Evolutionary conservation across 2,113 vertebrate genomes (phyloP), one percentile per base, ranked within the genome.

Genomic region (Carassius carassius): DNA sequence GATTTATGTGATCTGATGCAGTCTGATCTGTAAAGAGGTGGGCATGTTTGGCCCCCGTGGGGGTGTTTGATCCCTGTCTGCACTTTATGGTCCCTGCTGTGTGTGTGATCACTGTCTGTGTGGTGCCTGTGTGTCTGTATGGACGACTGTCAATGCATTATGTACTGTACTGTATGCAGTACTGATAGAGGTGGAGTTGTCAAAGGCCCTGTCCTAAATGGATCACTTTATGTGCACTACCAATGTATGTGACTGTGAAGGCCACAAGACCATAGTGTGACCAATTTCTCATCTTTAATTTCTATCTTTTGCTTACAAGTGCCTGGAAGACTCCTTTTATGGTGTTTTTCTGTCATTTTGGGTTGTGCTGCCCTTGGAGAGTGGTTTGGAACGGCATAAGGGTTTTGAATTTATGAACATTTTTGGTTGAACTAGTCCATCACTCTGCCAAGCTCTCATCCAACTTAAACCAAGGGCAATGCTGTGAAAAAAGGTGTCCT

Each of bases 41-140:
- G 80, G 14, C 62, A 58, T 70, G 56, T 86, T 85, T 88, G 47
- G 35, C 63, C n/a, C 54, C 23, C 78, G 69, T 82, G 78, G 72
- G 78, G 56, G 56, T 54, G 78, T 77, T 78, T 88, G 87, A 88
- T 88, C 65, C 73, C 82, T 77, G 25, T 44, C 25, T 70, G 81
- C 76, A 37, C 37, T 60, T 84, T 83, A 54, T 56, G 82, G 14
- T 21, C 32, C 85, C 87, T 84, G 49, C 41, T 78, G 84, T 25
- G 84, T 81, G 54, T 75, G 37, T 86, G 80, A 82, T 82, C 80
- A 5, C 29, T 82, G 49, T 54, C 60, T 78, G 23, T 86, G 49
- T 69, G 74, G 63, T 62, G 74, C 19, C 47, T 4, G 54, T 73
- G 16, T 69, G 78, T 37, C 23, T 65, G 14, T 19, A 62, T 44